Evolutionary conservation across 1,140 invertebrate species (phyloP), one percentile per base, ranked within the genome.

Genomic region (Drosophila nebulosa): DNA sequence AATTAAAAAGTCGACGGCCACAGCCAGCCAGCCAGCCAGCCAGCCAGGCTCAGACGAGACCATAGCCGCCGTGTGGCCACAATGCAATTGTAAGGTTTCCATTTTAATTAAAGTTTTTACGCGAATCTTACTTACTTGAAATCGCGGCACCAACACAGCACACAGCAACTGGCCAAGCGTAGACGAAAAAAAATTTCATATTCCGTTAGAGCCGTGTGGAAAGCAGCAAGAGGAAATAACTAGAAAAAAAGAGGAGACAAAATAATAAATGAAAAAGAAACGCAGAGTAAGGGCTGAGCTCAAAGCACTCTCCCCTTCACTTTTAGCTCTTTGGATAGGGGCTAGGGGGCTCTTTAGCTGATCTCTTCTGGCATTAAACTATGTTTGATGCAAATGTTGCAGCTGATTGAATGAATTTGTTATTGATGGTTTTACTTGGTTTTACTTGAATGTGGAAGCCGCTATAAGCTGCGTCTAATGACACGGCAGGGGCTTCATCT

Each of bases 91-190:
- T 86, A 86, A 67, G 81, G 81, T 69, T 86, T 86, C 83, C 83
- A 81, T 86, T 86, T 85, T 86, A 88, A 86, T 86, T 86, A 86
- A 81, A 86, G 81, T 86, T 86, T 88, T 75, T 81, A 75, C 78
- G 78, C 70, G 70, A 68, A 86, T 86, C 66, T 85, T 61, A 67
- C 58, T 86, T 71, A 69, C 74, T 68, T 69, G 67, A 70, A 85
- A 86, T 70, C 80, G 69, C 73, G 73, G 68, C 63, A 65, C 80
- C 85, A 79, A 85, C 69, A 70, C 35, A 3, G 69, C 30, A 63
- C 50, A 26, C 27, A 62, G 32, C 56, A 35, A 16, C 32, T 18
- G 35, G 10, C 39, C 32, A 53, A 63, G 51, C 51, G 51, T 35
- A 69, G 30, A 32, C 22, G 50, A 46, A 50, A 58, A 71, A 71